Evolutionary conservation across 2,113 vertebrate species (phyloP).

Genomic region (Cyphomyrus plagiostoma): DNA sequence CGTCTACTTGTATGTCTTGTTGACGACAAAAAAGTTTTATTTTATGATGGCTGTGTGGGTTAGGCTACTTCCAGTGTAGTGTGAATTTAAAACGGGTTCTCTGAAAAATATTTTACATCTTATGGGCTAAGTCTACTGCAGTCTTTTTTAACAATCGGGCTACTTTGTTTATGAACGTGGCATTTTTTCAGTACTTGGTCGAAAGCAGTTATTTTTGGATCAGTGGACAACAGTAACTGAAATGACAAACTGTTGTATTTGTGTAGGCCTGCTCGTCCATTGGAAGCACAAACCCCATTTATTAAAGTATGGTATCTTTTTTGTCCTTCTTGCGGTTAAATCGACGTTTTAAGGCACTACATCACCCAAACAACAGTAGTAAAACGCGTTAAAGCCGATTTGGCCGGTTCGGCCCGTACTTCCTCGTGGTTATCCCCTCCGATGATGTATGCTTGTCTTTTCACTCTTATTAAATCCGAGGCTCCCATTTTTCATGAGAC

Average conservation of each 20-base stretch:
- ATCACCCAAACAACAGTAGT: slow-evolving; percentile 72
- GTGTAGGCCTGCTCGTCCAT: not conserved
- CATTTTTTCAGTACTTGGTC: not conserved
- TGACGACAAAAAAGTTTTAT: not conserved
- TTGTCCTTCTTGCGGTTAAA: slow-evolving; percentile 24
- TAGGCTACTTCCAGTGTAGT: not conserved
- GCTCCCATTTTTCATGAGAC: slow-evolving; percentile 73
- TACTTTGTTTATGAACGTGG: not conserved
- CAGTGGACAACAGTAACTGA: not conserved
- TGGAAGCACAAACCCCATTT: not conserved
- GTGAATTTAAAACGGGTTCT: not conserved
- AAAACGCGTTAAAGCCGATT: slow-evolving; percentile 81
- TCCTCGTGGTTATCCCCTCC: slow-evolving; percentile 78
- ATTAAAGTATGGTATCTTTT: not conserved
- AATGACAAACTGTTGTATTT: not conserved
- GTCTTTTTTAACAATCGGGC: not conserved
- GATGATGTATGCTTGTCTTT: slow-evolving; percentile 76
- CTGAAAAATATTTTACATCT: not conserved
- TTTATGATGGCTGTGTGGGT: not conserved
- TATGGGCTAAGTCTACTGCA: not conserved
- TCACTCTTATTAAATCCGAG: slow-evolving; percentile 72
- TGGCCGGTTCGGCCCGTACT: slow-evolving; percentile 76
- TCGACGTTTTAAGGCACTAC: slow-evolving; percentile 49
- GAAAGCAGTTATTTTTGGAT: not conserved
- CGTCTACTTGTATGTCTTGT: not conserved